Percentiles rank a stretch among this genome's conserved stretches.
Evolutionary conservation across 2,797 vertebrate genomes (phyloP).

Genomic region (Columba guinea): DNA sequence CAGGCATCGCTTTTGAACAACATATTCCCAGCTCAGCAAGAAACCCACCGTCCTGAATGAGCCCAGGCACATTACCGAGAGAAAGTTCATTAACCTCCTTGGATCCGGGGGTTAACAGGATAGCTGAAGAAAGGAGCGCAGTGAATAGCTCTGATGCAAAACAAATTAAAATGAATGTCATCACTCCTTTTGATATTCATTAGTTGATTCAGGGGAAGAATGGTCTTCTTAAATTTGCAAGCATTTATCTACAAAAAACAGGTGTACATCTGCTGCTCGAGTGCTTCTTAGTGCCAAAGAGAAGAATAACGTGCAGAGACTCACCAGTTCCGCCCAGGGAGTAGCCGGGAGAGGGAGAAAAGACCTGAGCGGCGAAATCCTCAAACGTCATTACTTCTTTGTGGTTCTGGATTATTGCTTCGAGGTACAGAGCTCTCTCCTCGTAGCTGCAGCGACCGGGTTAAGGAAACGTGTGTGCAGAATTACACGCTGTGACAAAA

Average conservation of each 20-base stretch:
- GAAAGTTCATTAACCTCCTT: conserved; percentile 83
- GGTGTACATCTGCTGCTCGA: conserved; percentile 77
- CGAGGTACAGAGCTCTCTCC: conserved; percentile 94
- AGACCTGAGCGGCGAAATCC: conserved; percentile 96
- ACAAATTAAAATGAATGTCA: conserved; percentile 84
- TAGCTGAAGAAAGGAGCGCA: conserved; percentile 77
- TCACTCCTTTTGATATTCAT: conserved; percentile 90
- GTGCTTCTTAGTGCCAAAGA: conserved; percentile 52
- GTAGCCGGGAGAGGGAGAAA: conserved; percentile 92
- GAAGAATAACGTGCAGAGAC: conserved; percentile 69
- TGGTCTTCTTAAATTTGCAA: conserved; percentile 75
- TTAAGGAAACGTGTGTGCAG: conserved; percentile 74
- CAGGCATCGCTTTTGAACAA: conserved; percentile 70
- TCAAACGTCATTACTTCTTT: conserved; percentile 97
- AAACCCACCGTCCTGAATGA: conserved; percentile 76
- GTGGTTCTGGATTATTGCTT: conserved; percentile 98
- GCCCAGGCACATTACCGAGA: conserved; percentile 67
- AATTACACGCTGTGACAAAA: not conserved
- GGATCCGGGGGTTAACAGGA: conserved; percentile 77
- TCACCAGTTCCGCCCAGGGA: conserved; percentile 92
- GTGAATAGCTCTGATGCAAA: conserved; percentile 80
- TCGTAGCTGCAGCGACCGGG: conserved; percentile 84
- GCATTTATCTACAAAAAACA: conserved; percentile 80
- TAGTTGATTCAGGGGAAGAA: conserved; percentile 77
- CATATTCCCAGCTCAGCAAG: conserved; percentile 79